phyloP scores from a whole-genome alignment of 2,888 invertebrate genomes.

The Hypercompe scribonia region DNA sequence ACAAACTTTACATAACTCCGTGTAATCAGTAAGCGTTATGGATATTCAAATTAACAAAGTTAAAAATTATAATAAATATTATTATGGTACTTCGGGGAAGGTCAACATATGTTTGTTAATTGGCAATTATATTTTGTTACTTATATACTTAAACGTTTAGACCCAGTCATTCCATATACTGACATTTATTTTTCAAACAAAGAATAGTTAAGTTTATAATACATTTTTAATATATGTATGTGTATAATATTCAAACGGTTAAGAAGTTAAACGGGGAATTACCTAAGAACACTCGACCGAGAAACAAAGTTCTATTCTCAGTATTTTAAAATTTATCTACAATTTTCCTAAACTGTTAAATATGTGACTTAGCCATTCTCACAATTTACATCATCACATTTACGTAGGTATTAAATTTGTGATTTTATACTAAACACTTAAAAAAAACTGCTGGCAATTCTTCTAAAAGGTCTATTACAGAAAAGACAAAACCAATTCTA shows the following conservation, averaged over 20 bases:
- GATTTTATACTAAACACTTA: not conserved
- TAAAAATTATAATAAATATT: conserved; percentile 48
- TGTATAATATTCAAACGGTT: not conserved
- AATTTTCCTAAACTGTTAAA: not conserved
- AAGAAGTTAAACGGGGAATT: not conserved
- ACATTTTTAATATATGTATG: not conserved
- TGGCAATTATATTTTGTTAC: conserved; percentile 32
- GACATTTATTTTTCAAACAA: conserved; percentile 30
- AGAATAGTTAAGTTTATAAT: conserved; percentile 4
- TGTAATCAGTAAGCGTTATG: conserved; percentile 52
- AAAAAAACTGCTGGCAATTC: not conserved
- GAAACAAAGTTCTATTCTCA: not conserved
- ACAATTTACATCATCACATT: not conserved
- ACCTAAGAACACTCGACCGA: not conserved
- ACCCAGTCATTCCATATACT: conserved; percentile 52
- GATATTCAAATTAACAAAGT: conserved; percentile 43
- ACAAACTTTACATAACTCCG: conserved; percentile 47
- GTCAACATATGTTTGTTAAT: conserved; percentile 48
- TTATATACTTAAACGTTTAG: conserved; percentile 35
- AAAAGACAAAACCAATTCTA: not conserved
- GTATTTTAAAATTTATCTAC: not conserved
- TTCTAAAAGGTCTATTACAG: not conserved
- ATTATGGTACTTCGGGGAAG: conserved; percentile 41
- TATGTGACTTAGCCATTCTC: not conserved
- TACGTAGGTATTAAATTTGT: not conserved